A percentile compares a stretch with the other conserved stretches of the same genome.
Conservation (phyloP, 2,797 vertebrate genomes). For the Notoglanidium macrostoma region DNA sequence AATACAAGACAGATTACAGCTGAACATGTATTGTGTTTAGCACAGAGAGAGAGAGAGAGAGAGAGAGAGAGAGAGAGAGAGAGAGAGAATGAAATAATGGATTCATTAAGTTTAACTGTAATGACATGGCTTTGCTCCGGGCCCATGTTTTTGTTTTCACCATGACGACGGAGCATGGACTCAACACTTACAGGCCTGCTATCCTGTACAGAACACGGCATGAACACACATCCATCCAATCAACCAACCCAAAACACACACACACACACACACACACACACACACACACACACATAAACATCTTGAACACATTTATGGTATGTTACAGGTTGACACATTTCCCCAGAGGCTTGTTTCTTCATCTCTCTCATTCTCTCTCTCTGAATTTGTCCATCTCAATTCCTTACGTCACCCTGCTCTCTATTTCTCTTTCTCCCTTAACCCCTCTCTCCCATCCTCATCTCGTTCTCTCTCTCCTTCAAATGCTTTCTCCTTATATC, state of each 20-base stretch:
- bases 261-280: conserved; percentile 42
- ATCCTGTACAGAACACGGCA: conserved; percentile 35
- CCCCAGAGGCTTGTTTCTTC: conserved; percentile 28
- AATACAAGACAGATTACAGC: conserved; percentile 17
- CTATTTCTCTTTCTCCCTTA: conserved; percentile 38
- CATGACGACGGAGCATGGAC: conserved; percentile 52
- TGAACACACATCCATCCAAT: conserved; percentile 15
- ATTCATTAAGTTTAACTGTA: conserved; percentile 48
- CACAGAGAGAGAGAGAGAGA: background rate
- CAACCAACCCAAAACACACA: conserved; percentile 7
- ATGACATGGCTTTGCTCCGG: conserved; percentile 47
- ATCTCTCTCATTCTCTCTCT: conserved; percentile 11
- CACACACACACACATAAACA: conserved; percentile 33
- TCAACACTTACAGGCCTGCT: conserved; percentile 24
- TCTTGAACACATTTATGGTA: conserved; percentile 57
- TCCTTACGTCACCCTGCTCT: conserved; percentile 5
- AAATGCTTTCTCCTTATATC: background rate
- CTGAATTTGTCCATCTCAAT: background rate
- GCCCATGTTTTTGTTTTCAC: conserved; percentile 57
- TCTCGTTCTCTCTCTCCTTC: background rate
- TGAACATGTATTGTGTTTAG: conserved; percentile 2
- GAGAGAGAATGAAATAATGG: conserved; percentile 40
- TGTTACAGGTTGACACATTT: conserved; percentile 43
- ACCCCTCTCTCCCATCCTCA: background rate
- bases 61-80: conserved; percentile 61